These are phyloP conservation scores for Aphelocoma californica DNA, from an alignment of 2,797 vertebrate genomes.

Conservation along the genomic window DNA sequence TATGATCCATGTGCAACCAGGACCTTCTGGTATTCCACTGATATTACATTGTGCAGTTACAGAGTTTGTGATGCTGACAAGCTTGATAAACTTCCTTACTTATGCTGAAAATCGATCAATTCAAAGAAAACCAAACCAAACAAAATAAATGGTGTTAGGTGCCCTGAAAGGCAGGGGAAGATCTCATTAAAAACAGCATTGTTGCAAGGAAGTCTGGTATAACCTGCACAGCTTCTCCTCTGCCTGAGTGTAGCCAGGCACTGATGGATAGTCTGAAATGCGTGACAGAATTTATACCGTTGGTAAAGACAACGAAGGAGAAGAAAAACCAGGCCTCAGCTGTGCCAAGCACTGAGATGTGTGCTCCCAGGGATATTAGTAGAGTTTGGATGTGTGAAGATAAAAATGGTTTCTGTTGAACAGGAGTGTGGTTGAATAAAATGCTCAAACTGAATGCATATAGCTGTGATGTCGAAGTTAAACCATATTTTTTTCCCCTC, in stretches of 20 bases:
- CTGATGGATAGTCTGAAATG: not conserved
- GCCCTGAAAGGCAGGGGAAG: not conserved
- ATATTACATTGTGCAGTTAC: not conserved
- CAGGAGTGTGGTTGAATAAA: not conserved
- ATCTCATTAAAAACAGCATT: not conserved
- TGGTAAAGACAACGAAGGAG: not conserved
- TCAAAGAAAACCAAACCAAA: not conserved
- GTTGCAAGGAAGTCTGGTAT: not conserved
- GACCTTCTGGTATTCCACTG: not conserved
- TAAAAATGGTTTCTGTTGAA: not conserved
- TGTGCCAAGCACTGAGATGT: not conserved
- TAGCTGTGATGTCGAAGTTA: not conserved
- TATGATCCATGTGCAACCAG: not conserved
- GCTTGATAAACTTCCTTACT: not conserved
- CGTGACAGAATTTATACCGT: not conserved
- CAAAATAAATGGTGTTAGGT: not conserved
- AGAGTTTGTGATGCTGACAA: not conserved
- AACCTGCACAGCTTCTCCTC: not conserved
- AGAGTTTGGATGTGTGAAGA: not conserved
- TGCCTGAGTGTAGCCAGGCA: not conserved
- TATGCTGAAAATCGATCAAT: not conserved
- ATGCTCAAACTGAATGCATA: not conserved
- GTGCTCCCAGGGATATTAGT: not conserved
- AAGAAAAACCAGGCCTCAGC: not conserved
- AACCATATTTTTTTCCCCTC: not conserved